Evolutionary conservation across 2,797 vertebrate genomes (phyloP).

Genomic region (Chromis chromis): DNA sequence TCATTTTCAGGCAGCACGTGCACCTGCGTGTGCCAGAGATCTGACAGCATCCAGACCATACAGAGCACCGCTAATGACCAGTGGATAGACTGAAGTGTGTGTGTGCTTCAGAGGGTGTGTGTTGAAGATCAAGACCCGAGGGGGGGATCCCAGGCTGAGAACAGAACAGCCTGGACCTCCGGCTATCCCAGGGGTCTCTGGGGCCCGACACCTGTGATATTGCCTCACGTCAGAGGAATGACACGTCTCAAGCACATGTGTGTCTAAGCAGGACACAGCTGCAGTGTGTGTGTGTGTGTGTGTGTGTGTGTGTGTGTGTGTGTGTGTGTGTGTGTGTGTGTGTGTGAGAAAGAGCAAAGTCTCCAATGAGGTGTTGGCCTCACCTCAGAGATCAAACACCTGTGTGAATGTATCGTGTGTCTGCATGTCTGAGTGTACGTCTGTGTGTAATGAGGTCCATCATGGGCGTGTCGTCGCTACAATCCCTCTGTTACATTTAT

Average conservation of each 20-base stretch:
- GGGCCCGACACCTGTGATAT: slow-evolving; percentile 81
- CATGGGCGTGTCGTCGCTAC: slow-evolving; percentile 26
- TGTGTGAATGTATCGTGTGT: slow-evolving; percentile 41
- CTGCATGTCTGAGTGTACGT: slow-evolving; percentile 37
- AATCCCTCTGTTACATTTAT: slow-evolving; percentile 60
- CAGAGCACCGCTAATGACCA: slow-evolving; percentile 43
- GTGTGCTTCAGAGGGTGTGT: slow-evolving; percentile 29
- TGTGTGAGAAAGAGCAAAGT: slow-evolving; percentile 33
- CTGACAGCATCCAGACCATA: slow-evolving; percentile 55
- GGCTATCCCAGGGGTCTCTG: slow-evolving; percentile 72
- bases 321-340: slow-evolving; percentile 29
- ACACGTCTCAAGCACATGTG: slow-evolving; percentile 66
- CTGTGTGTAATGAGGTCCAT: slow-evolving; percentile 36
- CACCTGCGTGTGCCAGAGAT: slow-evolving; percentile 42
- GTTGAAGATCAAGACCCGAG: slow-evolving; percentile 45
- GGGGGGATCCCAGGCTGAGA: slow-evolving; percentile 67
- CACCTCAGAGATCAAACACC: slow-evolving; percentile 71
- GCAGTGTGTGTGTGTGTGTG: slow-evolving; percentile 38
- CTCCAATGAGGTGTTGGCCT: slow-evolving; percentile 71
- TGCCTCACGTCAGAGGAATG: slow-evolving; percentile 83
- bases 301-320: slow-evolving; percentile 31
- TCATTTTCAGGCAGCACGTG: slow-evolving; percentile 45
- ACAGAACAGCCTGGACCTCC: slow-evolving; percentile 65
- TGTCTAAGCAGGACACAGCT: slow-evolving; percentile 81
- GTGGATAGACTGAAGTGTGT: slow-evolving; percentile 9